These are phyloP conservation scores for Drosophila hamatofila DNA, from an alignment of 2,888 invertebrate species.

Conservation along the genomic window DNA sequence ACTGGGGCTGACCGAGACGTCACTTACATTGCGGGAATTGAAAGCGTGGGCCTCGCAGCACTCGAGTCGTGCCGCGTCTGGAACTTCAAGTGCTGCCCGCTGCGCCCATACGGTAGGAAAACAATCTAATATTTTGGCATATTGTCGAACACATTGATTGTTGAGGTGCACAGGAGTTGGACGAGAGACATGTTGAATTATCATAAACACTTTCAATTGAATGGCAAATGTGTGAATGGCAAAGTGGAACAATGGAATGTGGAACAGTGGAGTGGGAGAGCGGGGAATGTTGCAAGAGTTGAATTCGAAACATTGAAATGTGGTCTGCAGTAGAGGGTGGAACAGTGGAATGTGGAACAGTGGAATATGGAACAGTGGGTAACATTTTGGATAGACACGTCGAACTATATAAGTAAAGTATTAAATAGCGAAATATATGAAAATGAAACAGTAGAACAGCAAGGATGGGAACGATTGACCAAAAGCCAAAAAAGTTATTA, in stretches of 20 bases:
- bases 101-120: constrained; percentile 23
- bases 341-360: not conserved
- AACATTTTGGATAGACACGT: not conserved
- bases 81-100: constrained; percentile 22
- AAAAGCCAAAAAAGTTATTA: too few relatives aligned
- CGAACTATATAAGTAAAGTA: not conserved
- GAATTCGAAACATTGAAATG: not conserved
- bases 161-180: constrained; percentile 11
- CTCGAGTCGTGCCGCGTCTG: constrained; percentile 27
- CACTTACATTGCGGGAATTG: constrained; percentile 33
- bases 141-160: constrained; percentile 24
- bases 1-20: constrained; percentile 34
- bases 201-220: not conserved
- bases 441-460: not conserved
- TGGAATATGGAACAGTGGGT: not conserved
- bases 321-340: too few relatives aligned
- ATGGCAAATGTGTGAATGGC: not conserved
- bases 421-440: too few relatives aligned
- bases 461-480: not conserved
- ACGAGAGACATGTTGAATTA: not conserved
- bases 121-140: constrained; percentile 30
- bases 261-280: not conserved
- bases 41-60: constrained; percentile 24
- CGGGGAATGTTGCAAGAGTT: not conserved
- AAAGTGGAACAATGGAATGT: not conserved